These are phyloP conservation scores for Phyllopteryx taeniolatus DNA, from an alignment of 2,113 vertebrate genomes.

Conservation along the genomic window DNA sequence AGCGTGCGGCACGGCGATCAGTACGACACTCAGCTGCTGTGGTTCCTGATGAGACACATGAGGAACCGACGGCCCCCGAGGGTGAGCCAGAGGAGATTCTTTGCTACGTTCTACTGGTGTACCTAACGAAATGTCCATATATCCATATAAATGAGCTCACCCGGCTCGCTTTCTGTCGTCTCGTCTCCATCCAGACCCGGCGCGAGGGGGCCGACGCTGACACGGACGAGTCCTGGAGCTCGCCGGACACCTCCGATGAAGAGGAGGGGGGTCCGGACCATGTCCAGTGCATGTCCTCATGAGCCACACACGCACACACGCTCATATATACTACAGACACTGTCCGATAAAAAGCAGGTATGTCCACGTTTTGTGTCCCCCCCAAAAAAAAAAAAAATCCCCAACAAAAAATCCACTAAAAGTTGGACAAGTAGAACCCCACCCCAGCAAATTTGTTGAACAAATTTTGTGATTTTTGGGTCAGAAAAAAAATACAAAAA, in stretches of 20 bases:
- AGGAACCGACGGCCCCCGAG: slow-evolving; percentile 84
- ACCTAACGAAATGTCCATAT: background rate
- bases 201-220: slow-evolving; percentile 81
- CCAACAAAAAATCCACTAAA: background rate
- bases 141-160: too few relatives aligned
- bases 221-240: slow-evolving; percentile 87
- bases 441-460: too few relatives aligned
- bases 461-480: too few relatives aligned
- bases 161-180: background rate
- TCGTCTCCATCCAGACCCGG: slow-evolving; percentile 60
- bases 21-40: slow-evolving; percentile 93
- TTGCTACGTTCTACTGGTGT: background rate
- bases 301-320: slow-evolving; percentile 60
- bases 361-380: background rate
- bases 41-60: slow-evolving; percentile 98
- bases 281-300: slow-evolving; percentile 94
- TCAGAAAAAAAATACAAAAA: too few relatives aligned
- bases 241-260: slow-evolving; percentile 86
- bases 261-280: slow-evolving; percentile 89
- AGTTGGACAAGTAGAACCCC: too few relatives aligned
- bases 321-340: slow-evolving; percentile 4
- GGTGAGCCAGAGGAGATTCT: slow-evolving; percentile 65
- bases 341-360: background rate
- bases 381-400: background rate
- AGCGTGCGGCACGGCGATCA: slow-evolving; percentile 88